phyloP scores from a whole-genome alignment of 2,797 vertebrate species.

The Mormyrus proboscirostris region DNA sequence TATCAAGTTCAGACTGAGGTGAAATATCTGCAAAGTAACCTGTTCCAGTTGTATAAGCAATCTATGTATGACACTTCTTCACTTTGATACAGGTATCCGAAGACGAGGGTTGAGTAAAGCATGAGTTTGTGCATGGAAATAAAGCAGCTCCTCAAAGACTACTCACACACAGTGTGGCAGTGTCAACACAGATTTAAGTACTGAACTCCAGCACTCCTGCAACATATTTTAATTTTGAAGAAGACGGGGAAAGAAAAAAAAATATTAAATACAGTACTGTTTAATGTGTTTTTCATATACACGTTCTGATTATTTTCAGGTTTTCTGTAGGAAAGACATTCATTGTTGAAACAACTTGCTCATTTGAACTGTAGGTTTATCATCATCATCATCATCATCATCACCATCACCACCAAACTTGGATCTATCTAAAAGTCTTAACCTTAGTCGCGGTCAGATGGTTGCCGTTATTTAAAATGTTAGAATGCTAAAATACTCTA shows the following conservation, averaged over 20 bases:
- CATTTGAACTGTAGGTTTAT: background rate
- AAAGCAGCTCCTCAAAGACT: conserved; percentile 12
- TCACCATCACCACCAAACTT: background rate
- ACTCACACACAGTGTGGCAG: conserved; percentile 32
- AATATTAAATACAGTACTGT: conserved; percentile 18
- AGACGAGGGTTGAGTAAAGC: conserved; percentile 38
- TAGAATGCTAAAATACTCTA: background rate
- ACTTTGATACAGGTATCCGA: conserved; percentile 42
- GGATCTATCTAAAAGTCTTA: background rate
- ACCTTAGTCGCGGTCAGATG: background rate
- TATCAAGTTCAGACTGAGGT: conserved; percentile 16
- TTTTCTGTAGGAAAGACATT: conserved; percentile 15
- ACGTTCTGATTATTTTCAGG: conserved; percentile 9
- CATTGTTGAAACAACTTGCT: conserved; percentile 2
- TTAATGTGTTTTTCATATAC: conserved; percentile 10
- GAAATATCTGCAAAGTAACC: background rate
- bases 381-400: background rate
- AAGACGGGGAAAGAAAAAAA: background rate
- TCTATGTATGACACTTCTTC: conserved; percentile 32
- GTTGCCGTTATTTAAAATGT: background rate
- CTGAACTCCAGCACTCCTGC: conserved; percentile 21
- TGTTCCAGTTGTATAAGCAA: conserved; percentile 32
- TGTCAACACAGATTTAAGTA: conserved; percentile 22
- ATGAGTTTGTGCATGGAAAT: conserved; percentile 53
- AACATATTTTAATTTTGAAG: conserved; percentile 39